Evolutionary conservation across 2,888 invertebrate species (phyloP).

Genomic region (Melanotus villosus): DNA sequence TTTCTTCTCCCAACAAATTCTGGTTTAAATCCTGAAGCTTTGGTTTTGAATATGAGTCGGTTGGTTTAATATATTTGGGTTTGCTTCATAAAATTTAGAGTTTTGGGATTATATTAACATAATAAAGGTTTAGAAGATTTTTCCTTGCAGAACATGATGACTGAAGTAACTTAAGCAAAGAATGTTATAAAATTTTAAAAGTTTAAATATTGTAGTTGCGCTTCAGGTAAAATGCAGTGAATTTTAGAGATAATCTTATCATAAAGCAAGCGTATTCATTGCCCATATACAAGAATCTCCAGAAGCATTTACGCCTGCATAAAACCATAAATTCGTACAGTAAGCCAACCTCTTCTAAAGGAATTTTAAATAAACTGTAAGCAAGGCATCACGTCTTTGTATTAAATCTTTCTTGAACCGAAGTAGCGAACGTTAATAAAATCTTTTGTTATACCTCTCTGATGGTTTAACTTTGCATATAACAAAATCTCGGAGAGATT

Average conservation of each 20-base stretch:
- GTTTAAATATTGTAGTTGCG: no score
- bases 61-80: no score
- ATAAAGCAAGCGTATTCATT: constrained; percentile 28
- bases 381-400: not conserved
- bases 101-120: no score
- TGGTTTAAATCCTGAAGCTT: no score
- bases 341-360: constrained; percentile 27
- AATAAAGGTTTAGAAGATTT: no score
- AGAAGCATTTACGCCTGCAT: constrained; percentile 38
- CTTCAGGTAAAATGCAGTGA: not conserved
- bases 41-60: no score
- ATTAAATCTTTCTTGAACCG: constrained; percentile 21
- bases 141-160: no score
- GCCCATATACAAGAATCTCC: constrained; percentile 11
- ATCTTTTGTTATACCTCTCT: not conserved
- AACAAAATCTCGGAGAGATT: constrained; percentile 30
- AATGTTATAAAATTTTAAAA: no score
- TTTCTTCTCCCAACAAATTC: no score
- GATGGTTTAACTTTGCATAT: constrained; percentile 19
- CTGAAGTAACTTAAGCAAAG: no score
- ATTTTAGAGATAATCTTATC: constrained; percentile 23
- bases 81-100: no score
- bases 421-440: constrained; percentile 18
- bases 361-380: constrained; percentile 36
- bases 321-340: constrained; percentile 39